Base-by-base conservation (phyloP, 2,113 vertebrate species). In the Ptychochromis oligacanthus region DNA sequence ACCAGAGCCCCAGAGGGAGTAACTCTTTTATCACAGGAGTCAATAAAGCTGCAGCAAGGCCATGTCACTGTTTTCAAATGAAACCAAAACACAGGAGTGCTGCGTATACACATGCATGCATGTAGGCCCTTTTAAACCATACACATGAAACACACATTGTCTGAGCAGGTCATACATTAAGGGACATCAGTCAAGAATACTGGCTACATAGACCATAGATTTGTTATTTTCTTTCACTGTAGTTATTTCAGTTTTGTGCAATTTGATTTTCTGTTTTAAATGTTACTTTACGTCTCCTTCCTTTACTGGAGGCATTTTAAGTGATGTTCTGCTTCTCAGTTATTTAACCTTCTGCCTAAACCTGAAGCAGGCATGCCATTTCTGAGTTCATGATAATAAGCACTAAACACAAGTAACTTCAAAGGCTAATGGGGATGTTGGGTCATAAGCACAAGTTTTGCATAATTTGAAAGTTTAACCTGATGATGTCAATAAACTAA, bases 31-130 rank as follows among this genome's bases (percentile, higher is more conserved):
- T 93, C 85, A 89, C 22, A 72, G 38, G 24, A 79, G 84, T 81
- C 85, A 83, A 80, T 89, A 87, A 89, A 90, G 81, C 61, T 64
- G 58, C 84, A 84, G 75, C 60, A 75, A 85, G 74, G 83, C 83
- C 79, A 86, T 86, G 82, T 83, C 80, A 80, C 84, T 89, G 90
- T 80, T 93, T 93, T 91, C 46, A 88, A 83, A 80, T 82, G 75
- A 76, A 90, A 88, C 70, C 62, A 84, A 86, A 89, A 88, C 84
- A 89, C 60, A 81, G 58, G 43, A 87, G 80, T 52, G 75, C 79
- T 75, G 76, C 82, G 78, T 82, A 83, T 46, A 36, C 77, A 26
- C 72, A 77, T 26, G 10, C 49, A 60, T 77, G 7, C 46, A 75
- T 52, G 14, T 55, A 20, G 43, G 55, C 52, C 74, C 52, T 72